These are phyloP conservation scores for Spilosoma lubricipeda DNA, from an alignment of 2,888 invertebrate species.

Conservation along the genomic window DNA sequence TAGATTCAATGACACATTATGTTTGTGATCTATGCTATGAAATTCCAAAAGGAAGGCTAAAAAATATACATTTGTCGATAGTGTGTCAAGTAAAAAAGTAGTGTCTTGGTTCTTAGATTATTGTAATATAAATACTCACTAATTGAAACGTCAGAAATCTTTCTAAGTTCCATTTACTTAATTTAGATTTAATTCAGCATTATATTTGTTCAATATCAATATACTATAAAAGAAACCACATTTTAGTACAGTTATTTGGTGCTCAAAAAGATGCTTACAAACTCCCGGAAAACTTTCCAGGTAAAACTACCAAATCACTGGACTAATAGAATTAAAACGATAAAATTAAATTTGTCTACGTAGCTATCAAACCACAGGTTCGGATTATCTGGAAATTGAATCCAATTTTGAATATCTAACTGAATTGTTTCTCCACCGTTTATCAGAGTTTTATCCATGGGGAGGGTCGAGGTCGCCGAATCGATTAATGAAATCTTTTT, in stretches of 20 bases:
- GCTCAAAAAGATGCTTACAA: too few species aligned
- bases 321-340: slow-evolving; percentile 4
- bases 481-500: slow-evolving; percentile 54
- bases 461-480: slow-evolving; percentile 40
- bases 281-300: too few species aligned
- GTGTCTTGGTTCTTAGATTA: not conserved
- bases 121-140: not conserved
- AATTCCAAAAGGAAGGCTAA: not conserved
- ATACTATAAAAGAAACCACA: not conserved
- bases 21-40: not conserved
- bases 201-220: not conserved
- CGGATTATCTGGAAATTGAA: slow-evolving; percentile 53
- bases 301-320: too few species aligned
- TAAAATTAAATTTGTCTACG: slow-evolving; percentile 12
- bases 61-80: not conserved
- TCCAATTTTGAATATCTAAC: slow-evolving; percentile 56
- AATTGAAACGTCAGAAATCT: not conserved
- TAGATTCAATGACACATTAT: not conserved
- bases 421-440: slow-evolving; percentile 59
- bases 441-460: slow-evolving; percentile 51
- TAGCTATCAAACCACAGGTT: slow-evolving; percentile 41
- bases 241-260: too few species aligned
- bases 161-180: not conserved
- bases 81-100: not conserved
- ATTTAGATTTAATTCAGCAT: not conserved